Percentiles rank a stretch among this genome's conserved stretches.
Evolutionary conservation across 35 echinoderm and acorn worm genomes (phyloP).

Genomic region (Acanthaster planci): DNA sequence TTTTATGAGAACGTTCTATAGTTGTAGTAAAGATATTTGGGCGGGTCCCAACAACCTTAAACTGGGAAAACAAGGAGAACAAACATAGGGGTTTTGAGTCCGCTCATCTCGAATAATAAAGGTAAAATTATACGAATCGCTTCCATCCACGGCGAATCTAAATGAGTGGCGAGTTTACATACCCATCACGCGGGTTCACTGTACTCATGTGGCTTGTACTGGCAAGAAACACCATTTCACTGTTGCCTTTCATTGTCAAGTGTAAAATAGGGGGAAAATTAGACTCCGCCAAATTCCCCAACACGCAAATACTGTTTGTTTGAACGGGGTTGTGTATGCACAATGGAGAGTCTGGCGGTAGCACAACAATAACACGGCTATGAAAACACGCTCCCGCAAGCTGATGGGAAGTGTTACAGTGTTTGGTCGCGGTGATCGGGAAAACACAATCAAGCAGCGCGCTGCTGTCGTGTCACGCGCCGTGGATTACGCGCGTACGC

Average conservation of each 20-base stretch:
- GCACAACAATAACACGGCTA: conserved; percentile 18
- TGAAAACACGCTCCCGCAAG: neutral
- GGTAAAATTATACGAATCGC: no score
- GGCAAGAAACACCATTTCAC: neutral
- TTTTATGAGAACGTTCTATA: no score
- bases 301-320: conserved; percentile 1
- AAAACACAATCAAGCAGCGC: neutral
- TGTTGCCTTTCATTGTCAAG: neutral
- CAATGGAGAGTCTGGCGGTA: conserved; percentile 9
- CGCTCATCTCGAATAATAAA: no score
- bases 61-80: no score
- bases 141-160: no score
- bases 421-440: conserved; percentile 1
- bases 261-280: neutral
- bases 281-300: neutral
- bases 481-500: conserved; percentile 17
- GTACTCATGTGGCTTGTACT: neutral
- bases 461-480: conserved; percentile 4
- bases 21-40: no score
- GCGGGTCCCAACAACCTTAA: no score
- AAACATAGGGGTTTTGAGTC: no score
- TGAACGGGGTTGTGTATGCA: neutral
- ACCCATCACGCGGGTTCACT: neutral
- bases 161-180: no score
- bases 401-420: neutral